Evolutionary conservation across 2,113 vertebrate genomes (phyloP), one percentile per base, ranked within the genome.

Genomic region (Cynocephalus volans): DNA sequence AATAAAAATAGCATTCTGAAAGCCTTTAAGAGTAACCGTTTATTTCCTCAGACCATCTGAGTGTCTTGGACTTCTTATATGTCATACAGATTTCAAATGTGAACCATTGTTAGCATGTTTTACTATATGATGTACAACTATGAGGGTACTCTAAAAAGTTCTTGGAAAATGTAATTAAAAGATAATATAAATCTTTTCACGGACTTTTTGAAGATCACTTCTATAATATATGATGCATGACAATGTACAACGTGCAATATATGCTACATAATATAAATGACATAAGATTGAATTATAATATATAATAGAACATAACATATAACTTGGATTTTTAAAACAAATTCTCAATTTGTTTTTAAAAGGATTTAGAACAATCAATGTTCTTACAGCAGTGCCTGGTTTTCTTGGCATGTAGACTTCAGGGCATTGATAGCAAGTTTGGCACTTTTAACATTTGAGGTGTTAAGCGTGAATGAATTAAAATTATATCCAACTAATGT

Each of bases 1-100:
- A 90, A 77, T 90, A 95, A 96, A 93, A 69, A 93, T 93, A 81
- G 79, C 76, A 36, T 90, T 88, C 60, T 87, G 54, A 77, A 11
- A 77, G 62, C 69, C 23, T 89, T 65, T 88, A 8, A 23, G 77
- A 82, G 28, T 64, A 83, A 82, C 10, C 50, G 8, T 81, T 41
- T 41, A 41, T 41, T 73, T 91, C 45, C 54, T 94, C 36, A 84
- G n/a, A 83, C 56, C 26, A 72, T n/a, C 58, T 60, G 75, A 94
- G 17, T 87, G 76, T 67, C 81, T 93, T 80, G 54, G 50, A 76
- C 64, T 88, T 88, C 10, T 95, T 83, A 77, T n/a, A 88, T 67
- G 52, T 81, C 36, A 50, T 77, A 76, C 18, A 69, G 45, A 86
- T 97, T 89, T 93, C 41, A 73, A 81, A 48, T 50, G 31, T 54